phyloP scores from a whole-genome alignment of 2,888 invertebrate genomes.

The Synanthedon myopaeformis region DNA sequence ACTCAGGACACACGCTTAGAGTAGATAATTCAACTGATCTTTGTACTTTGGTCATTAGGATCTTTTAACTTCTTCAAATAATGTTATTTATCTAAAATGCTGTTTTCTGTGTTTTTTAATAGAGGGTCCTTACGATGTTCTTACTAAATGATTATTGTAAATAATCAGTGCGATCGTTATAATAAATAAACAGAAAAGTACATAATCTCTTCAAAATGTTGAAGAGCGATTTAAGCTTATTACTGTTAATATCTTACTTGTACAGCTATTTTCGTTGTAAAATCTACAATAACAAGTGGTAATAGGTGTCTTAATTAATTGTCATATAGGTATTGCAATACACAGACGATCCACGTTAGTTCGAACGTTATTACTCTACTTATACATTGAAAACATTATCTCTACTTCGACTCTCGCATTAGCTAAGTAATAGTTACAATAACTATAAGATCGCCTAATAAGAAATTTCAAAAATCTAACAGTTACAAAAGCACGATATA shows the following conservation, averaged over 20 bases:
- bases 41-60: no score
- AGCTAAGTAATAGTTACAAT: slow-evolving; percentile 24
- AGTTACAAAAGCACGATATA: slow-evolving; percentile 29
- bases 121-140: no score
- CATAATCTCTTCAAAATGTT: slow-evolving; percentile 5
- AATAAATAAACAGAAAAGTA: not conserved
- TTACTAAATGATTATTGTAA: no score
- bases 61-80: no score
- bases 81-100: no score
- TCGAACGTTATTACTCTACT: slow-evolving; percentile 4
- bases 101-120: no score
- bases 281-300: slow-evolving; percentile 57
- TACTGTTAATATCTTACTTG: slow-evolving; percentile 3
- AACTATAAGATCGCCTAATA: not conserved
- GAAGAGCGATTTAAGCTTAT: slow-evolving; percentile 1
- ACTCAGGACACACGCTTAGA: no score
- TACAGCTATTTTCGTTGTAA: slow-evolving; percentile 49
- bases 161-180: no score
- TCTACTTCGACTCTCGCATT: slow-evolving; percentile 29
- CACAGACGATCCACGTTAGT: slow-evolving; percentile 1
- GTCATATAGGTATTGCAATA: slow-evolving; percentile 2
- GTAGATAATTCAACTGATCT: no score
- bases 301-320: slow-evolving; percentile 13
- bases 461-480: slow-evolving; percentile 6
- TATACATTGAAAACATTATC: slow-evolving; percentile 2